Percentiles rank a stretch among this genome's conserved stretches.
Conservation (phyloP, 2,797 vertebrate genomes). For the Typhlichthys eigenmanni region DNA sequence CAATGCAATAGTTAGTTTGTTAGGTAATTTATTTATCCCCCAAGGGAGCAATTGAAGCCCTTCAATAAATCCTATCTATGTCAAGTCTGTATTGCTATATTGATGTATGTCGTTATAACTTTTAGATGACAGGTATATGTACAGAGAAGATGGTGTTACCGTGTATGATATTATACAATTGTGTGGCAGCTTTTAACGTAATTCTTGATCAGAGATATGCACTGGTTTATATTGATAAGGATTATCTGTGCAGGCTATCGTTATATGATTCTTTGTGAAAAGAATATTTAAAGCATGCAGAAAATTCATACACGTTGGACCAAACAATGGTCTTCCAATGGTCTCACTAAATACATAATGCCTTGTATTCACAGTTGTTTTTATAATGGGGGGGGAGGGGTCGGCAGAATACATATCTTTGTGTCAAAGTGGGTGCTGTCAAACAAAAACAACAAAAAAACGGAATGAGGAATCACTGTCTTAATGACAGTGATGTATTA, state of each 20-base stretch:
- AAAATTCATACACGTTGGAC: not conserved
- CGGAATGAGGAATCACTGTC: slow-evolving; percentile 36
- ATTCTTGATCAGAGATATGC: not conserved
- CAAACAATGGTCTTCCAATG: not conserved
- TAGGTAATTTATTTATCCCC: no score
- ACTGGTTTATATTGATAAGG: slow-evolving; percentile 1
- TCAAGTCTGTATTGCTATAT: not conserved
- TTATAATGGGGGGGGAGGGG: not conserved
- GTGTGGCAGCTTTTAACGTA: slow-evolving; percentile 29
- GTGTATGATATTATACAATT: slow-evolving; percentile 10
- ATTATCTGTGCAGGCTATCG: slow-evolving; percentile 1
- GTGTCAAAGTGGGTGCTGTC: slow-evolving; percentile 50
- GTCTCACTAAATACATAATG: slow-evolving; percentile 13
- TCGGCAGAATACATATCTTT: slow-evolving; percentile 18
- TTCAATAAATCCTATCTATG: no score
- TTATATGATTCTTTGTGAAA: slow-evolving; percentile 5
- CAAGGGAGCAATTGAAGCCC: no score
- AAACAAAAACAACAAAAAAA: slow-evolving; percentile 36
- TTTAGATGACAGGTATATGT: slow-evolving; percentile 2
- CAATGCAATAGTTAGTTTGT: not conserved
- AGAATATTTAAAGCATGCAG: slow-evolving; percentile 2
- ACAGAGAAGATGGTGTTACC: slow-evolving; percentile 5
- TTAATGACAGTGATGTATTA: slow-evolving; percentile 58
- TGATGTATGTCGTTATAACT: slow-evolving; percentile 3
- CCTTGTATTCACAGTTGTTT: slow-evolving; percentile 16